Percentiles rank a stretch among this genome's conserved stretches.
These are phyloP conservation scores for Brenthis daphne DNA, from an alignment of 2,888 invertebrate genomes.

Conservation along the genomic window DNA sequence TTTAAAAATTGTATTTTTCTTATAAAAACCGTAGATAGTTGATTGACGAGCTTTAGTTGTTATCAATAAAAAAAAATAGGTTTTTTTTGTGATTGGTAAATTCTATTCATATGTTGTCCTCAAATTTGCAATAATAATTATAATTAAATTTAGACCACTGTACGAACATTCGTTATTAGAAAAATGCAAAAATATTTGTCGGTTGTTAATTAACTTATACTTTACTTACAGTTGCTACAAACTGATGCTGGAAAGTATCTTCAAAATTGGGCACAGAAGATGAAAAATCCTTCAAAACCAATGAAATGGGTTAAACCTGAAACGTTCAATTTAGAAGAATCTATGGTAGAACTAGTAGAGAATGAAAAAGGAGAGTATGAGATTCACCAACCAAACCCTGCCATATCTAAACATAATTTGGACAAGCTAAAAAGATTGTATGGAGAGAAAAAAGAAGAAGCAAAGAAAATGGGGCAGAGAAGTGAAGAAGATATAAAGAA, in stretches of 20 bases:
- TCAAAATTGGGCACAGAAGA: constrained; percentile 83
- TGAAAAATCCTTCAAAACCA: constrained; percentile 60
- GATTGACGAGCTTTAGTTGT: no score
- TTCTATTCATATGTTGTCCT: no score
- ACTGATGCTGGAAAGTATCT: constrained; percentile 81
- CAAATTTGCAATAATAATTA: no score
- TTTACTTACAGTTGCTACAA: constrained; percentile 63
- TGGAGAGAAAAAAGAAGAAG: constrained; percentile 63
- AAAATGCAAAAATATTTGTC: no score
- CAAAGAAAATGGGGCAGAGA: constrained; percentile 45
- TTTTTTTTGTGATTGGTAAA: no score
- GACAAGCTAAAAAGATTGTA: constrained; percentile 62
- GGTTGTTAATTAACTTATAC: not conserved
- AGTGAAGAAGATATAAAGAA: constrained; percentile 68
- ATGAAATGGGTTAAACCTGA: constrained; percentile 46
- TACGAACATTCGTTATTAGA: no score
- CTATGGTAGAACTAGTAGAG: constrained; percentile 67
- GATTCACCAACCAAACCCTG: constrained; percentile 70
- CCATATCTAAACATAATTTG: constrained; percentile 64
- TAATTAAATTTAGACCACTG: no score
- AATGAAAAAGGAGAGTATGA: constrained; percentile 70
- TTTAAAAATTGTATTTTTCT: no score
- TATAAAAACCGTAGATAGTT: no score
- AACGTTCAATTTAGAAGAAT: constrained; percentile 68
- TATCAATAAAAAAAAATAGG: no score